Percentiles rank a stretch among this genome's conserved stretches.
Evolutionary conservation across 2,113 vertebrate species (phyloP).

Genomic region (Genyomyrus donnyi): DNA sequence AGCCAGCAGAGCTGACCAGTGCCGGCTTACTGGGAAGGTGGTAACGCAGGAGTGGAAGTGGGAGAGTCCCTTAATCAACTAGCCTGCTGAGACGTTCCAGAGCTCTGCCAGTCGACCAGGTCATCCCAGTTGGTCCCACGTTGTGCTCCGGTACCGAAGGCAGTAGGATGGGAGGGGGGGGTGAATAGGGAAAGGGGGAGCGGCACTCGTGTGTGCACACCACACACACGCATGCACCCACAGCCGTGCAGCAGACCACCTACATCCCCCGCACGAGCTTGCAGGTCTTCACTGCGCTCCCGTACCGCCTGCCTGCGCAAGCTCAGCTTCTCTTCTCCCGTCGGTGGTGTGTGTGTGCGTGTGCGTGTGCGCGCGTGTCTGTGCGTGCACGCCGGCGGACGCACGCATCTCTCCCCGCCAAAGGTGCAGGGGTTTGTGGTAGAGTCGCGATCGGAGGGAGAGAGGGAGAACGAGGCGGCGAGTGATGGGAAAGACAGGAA

Average conservation of each 20-base stretch:
- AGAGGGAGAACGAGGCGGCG: not conserved
- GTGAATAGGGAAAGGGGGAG: conserved; percentile 38
- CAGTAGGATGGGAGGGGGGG: conserved; percentile 17
- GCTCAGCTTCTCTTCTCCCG: conserved; percentile 3
- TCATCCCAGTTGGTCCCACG: conserved; percentile 59
- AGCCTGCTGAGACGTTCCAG: conserved; percentile 45
- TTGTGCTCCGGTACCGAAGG: conserved; percentile 47
- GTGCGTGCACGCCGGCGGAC: conserved; percentile 12
- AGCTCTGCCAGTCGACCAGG: conserved; percentile 50
- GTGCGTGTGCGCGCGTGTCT: not conserved
- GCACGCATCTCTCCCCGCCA: conserved; percentile 19
- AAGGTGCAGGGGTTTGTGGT: conserved; percentile 25
- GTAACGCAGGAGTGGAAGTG: conserved; percentile 37
- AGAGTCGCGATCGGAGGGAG: conserved; percentile 22
- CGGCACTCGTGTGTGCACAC: conserved; percentile 34
- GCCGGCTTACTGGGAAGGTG: conserved; percentile 53
- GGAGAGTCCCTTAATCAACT: conserved; percentile 41
- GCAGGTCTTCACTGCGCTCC: conserved; percentile 29
- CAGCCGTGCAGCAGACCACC: conserved; percentile 47
- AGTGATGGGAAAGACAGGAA: conserved; percentile 15
- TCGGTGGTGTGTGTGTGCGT: not conserved
- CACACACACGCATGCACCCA: conserved; percentile 24
- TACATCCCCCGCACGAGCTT: conserved; percentile 52
- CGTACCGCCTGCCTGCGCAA: not conserved
- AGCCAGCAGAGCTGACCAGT: conserved; percentile 30